phyloP scores from a whole-genome alignment of 92 coral and sea anemone genomes.

The Zoanthus sansibaricus region DNA sequence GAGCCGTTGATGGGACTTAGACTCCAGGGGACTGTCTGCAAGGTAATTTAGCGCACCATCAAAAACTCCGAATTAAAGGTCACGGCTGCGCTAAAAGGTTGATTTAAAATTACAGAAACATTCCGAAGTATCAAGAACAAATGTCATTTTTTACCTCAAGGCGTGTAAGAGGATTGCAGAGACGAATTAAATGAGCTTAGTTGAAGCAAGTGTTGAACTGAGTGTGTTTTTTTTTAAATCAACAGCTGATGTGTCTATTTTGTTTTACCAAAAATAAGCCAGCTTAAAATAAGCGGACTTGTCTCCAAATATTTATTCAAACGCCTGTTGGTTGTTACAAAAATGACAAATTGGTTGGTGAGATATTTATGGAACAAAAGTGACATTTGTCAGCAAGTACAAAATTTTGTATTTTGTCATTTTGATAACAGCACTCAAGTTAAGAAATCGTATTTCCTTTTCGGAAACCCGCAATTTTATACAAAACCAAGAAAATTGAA shows the following conservation, averaged over 20 bases:
- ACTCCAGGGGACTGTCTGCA: conserved; percentile 41
- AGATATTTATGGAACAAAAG: conserved; percentile 19
- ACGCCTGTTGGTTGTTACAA: conserved; percentile 14
- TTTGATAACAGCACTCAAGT: conserved; percentile 1
- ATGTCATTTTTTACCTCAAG: neutral
- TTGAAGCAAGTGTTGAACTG: neutral
- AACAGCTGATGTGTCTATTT: conserved; percentile 1
- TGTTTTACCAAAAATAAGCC: neutral
- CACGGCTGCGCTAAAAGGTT: conserved; percentile 30
- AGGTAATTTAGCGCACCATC: conserved; percentile 21
- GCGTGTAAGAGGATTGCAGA: conserved; percentile 6
- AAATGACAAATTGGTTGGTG: conserved; percentile 45
- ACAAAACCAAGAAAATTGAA: conserved; percentile 11
- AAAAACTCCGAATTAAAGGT: conserved; percentile 20
- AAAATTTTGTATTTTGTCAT: neutral
- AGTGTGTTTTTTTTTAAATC: conserved; percentile 1
- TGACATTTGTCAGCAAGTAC: conserved; percentile 15
- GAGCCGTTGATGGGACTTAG: neutral
- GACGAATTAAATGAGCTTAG: conserved; percentile 21
- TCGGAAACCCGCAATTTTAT: conserved; percentile 3
- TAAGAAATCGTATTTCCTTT: neutral
- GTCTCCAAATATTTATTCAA: conserved; percentile 43
- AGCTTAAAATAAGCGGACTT: conserved; percentile 18
- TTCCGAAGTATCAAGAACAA: conserved; percentile 15
- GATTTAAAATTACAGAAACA: neutral